Evolutionary conservation across 2,888 invertebrate species (phyloP).

Genomic region (Agrotis ipsilon): DNA sequence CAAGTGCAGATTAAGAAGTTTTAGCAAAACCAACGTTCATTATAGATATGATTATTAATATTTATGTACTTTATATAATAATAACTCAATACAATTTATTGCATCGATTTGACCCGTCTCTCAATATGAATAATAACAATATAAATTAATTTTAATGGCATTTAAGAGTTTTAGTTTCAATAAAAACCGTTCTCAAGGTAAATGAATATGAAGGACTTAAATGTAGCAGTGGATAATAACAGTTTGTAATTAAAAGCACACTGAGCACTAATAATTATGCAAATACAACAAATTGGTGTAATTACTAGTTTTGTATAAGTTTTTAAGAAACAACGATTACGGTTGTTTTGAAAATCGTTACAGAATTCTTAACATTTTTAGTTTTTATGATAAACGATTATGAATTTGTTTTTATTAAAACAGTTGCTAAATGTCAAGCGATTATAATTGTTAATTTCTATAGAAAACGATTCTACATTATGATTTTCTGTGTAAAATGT

Average conservation of each 20-base stretch:
- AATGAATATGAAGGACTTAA: constrained; percentile 58
- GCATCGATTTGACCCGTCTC: constrained; percentile 46
- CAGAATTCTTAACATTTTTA: constrained; percentile 47
- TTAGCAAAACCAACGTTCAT: constrained; percentile 30
- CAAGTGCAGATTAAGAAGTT: constrained; percentile 31
- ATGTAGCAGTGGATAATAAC: constrained; percentile 54
- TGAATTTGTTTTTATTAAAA: constrained; percentile 50
- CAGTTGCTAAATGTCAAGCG: constrained; percentile 41
- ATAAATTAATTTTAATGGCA: constrained; percentile 57
- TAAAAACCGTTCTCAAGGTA: constrained; percentile 57
- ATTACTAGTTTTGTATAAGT: constrained; percentile 50
- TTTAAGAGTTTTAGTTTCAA: constrained; percentile 39
- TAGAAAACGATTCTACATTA: constrained; percentile 16
- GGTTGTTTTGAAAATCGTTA: constrained; percentile 41
- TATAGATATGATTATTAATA: constrained; percentile 44
- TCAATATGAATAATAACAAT: constrained; percentile 61
- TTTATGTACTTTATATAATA: constrained; percentile 37
- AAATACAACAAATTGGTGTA: constrained; percentile 63
- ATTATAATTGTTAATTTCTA: constrained; percentile 47
- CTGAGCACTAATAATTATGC: constrained; percentile 63
- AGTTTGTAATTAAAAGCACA: constrained; percentile 52
- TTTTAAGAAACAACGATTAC: constrained; percentile 41
- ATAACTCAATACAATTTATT: constrained; percentile 48
- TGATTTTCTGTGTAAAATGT: constrained; percentile 36
- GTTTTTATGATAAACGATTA: constrained; percentile 32